phyloP scores from a whole-genome alignment of 2,113 vertebrate genomes.

The Eira barbara region DNA sequence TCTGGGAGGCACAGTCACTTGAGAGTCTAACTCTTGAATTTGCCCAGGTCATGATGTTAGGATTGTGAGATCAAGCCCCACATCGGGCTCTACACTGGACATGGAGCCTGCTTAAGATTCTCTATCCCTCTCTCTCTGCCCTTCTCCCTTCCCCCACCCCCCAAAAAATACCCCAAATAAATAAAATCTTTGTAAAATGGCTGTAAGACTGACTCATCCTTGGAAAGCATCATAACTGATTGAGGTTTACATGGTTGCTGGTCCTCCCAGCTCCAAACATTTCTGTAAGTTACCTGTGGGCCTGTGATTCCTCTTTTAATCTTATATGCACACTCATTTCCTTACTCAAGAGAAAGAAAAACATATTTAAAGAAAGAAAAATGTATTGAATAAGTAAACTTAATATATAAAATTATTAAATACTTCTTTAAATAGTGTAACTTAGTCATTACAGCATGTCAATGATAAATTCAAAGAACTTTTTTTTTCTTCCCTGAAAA shows the following conservation, averaged over 20 bases:
- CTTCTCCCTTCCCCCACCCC: neutral
- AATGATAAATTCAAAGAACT: constrained; percentile 86
- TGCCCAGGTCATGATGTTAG: neutral
- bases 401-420: constrained; percentile 79
- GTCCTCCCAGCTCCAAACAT: constrained; percentile 48
- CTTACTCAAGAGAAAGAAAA: constrained; percentile 83
- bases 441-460: constrained; percentile 91
- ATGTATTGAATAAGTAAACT: constrained; percentile 85
- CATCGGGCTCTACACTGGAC: neutral
- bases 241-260: constrained; percentile 74
- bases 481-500: constrained; percentile 82
- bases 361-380: constrained; percentile 82
- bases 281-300: neutral
- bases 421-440: constrained; percentile 89
- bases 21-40: neutral
- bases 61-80: neutral
- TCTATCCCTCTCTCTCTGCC: neutral
- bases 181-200: constrained; percentile 83
- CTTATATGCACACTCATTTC: constrained; percentile 29
- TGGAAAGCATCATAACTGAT: constrained; percentile 62
- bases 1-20: neutral
- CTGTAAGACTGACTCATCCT: constrained; percentile 75
- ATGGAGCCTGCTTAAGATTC: neutral
- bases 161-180: neutral
- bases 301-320: neutral